Evolutionary conservation across 2,888 invertebrate species (phyloP), one percentile per base, ranked within the genome.

Genomic region (Ceratothoa steindachneri): DNA sequence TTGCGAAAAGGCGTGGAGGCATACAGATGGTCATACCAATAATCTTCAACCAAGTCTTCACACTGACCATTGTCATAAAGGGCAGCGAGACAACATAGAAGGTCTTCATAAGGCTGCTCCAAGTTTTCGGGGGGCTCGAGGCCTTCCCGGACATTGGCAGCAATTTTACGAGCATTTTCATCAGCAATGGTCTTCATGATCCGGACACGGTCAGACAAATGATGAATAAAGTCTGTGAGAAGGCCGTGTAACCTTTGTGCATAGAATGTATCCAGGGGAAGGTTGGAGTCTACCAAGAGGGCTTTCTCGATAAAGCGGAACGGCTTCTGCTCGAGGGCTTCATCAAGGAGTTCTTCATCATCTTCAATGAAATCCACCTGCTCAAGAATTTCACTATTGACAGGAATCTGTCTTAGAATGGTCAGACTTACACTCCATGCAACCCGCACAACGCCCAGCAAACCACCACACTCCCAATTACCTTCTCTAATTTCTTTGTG

Each of bases 121-220:
- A 91, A 84, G 83, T 90, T 90, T 0, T 85, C 80, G 7, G 89
- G 87, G 1, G 92, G 89, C 72, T 91, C 89, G 19, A 94, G 85
- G 0, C 93, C 93, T 83, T 93, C 92, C 77, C 90, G 83, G 55
- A 83, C 79, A 80, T 85, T 83, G 52, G 77, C 80, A 28, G 73
- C 74, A 31, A 79, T 79, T 9, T 74, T 66, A 19, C 75, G 68
- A 15, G 93, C 91, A 1, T 91, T 90, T 84, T 97, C 97, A 84
- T 97, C 96, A 0, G 95, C 95, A 81, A 92, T 87, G 81, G 90
- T 90, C 67, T 92, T 87, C 76, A 93, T 85, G 83, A 93, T 93
- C 81, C 92, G 92, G 0, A 93, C 89, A 88, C 95, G 96, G 67
- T 94, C 88, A 71, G 95, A 96, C 93, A 96, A 93, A 71, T 92